Conservation (phyloP, 2,888 invertebrate genomes). For the Aleiodes alternator region DNA sequence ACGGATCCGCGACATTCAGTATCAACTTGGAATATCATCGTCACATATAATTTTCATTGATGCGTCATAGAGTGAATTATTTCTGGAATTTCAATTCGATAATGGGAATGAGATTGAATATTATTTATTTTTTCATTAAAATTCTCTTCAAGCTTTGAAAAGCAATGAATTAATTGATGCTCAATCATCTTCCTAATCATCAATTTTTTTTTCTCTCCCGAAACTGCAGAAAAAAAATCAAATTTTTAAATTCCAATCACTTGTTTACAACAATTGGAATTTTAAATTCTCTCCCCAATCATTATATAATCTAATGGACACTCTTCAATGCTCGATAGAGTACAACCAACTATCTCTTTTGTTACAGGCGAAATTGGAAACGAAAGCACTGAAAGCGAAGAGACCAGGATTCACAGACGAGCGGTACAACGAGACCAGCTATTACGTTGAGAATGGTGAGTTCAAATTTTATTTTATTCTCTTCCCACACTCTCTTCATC, state of each 20-base stretch:
- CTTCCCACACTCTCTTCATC: neutral
- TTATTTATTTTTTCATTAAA: too few species aligned
- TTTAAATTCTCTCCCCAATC: neutral
- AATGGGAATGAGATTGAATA: too few species aligned
- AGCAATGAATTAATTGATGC: too few species aligned
- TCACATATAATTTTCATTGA: conserved; percentile 39
- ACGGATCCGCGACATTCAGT: conserved; percentile 23
- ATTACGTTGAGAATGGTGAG: conserved; percentile 96
- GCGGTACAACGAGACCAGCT: conserved; percentile 94
- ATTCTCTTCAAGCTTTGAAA: too few species aligned
- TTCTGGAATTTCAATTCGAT: neutral
- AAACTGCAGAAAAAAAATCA: too few species aligned
- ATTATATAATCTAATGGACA: conserved; percentile 25
- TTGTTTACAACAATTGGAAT: too few species aligned
- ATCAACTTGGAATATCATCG: conserved; percentile 21
- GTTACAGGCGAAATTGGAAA: conserved; percentile 92
- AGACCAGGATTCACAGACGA: conserved; percentile 94
- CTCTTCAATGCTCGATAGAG: conserved; percentile 28
- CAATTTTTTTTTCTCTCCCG: too few species aligned
- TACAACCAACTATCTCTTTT: conserved; percentile 63
- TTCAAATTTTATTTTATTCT: conserved; percentile 55
- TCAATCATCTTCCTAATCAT: too few species aligned
- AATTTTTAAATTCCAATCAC: too few species aligned
- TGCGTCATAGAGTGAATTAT: conserved; percentile 37
- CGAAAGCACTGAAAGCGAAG: conserved; percentile 92